phyloP scores from a whole-genome alignment of 1,140 invertebrate species.

The Lordiphosa clarofinis region DNA sequence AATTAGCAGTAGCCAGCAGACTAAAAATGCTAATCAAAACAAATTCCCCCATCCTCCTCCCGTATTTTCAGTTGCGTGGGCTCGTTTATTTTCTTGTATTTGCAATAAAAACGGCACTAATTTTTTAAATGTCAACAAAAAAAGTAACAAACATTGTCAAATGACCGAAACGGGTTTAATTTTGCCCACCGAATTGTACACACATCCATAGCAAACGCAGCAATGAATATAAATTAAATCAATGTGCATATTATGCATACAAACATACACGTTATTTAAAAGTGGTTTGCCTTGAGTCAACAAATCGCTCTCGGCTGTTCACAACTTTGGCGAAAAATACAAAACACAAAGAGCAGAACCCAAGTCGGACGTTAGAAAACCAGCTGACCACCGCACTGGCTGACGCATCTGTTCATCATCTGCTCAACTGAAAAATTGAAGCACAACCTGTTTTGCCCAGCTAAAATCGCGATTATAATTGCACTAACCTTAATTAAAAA shows the following conservation, averaged over 20 bases:
- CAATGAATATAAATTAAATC: conserved; percentile 43
- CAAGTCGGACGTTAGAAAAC: conserved; percentile 27
- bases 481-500: conserved; percentile 41
- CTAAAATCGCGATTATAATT: conserved; percentile 11
- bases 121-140: no score
- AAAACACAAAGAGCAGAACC: conserved; percentile 7
- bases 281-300: conserved; percentile 42
- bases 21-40: no score
- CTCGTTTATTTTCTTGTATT: no score
- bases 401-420: conserved; percentile 36
- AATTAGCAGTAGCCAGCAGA: no score
- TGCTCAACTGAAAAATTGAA: conserved; percentile 3
- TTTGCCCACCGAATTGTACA: conserved; percentile 2
- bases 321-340: neutral
- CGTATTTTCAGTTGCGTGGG: no score
- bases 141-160: neutral
- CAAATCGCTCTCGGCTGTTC: conserved; percentile 13
- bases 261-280: neutral
- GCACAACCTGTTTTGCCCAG: neutral
- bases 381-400: conserved; percentile 31
- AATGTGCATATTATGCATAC: conserved; percentile 29
- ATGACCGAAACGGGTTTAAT: conserved; percentile 46
- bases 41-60: no score
- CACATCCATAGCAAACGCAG: conserved; percentile 29
- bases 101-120: no score